Base-by-base conservation (phyloP, 2,888 invertebrate genomes). In the Xestia ashworthii region DNA sequence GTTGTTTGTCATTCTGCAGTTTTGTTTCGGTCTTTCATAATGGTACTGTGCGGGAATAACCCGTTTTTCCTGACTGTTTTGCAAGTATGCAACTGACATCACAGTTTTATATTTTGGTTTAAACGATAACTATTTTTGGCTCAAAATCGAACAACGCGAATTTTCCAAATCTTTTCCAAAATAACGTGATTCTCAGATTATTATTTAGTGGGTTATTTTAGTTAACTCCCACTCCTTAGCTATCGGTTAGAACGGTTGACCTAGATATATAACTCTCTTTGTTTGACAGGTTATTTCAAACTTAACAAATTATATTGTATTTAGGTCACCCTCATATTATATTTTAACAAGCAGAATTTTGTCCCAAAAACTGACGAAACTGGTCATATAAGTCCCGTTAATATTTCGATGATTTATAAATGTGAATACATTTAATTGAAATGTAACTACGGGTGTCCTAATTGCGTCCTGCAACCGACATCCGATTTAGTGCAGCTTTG, bases 391-490 rank as follows among this genome's bases (percentile, higher is more conserved):
- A 3, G 14, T 16, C 25, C 41, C 16, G 8, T 11, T 70, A 19
- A 44, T 53, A 50, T 80, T 38, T 44, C 25, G 38, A 25, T 46
- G 11, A 41, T 25, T 19, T 8, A n/a, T 5, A 2, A 74, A 74
- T 32, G 8, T 19, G 55, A 22, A 73, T 48, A 48, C n/a, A 65
- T 65, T 41, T 74, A 4, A 55, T 48, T 81, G n/a, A 78, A 32
- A 65, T n/a, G 8, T 72, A n/a, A 72, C 53, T 32, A 44, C 55
- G 32, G 32, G 65, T 81, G 73, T 32, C 44, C 81, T 81, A 65
- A 72, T 81, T 73, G n/a, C 32, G 22, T 46, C 12, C 64, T 78
- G 81, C 48, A 81, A n/a, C 64, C 14, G 64, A 74, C 81, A 58
- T 32, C 22, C n/a, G 3, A 64, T 81, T 64, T 64, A 48, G 44